Percentiles rank a stretch among this genome's conserved stretches.
phyloP scores from a whole-genome alignment of 2,113 vertebrate genomes.

The Miniopterus natalensis region DNA sequence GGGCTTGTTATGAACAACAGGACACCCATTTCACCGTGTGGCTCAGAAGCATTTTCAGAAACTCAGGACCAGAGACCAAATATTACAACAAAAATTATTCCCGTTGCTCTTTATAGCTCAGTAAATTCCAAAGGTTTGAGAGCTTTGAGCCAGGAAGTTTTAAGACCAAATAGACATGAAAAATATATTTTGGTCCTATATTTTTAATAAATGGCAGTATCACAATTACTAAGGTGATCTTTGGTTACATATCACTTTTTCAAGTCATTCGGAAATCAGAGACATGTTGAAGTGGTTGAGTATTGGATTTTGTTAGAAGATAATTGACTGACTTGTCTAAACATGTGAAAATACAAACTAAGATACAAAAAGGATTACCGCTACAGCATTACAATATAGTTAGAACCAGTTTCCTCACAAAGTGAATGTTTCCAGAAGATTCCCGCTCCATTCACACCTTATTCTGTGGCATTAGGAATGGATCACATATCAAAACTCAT shows the following conservation, averaged over 20 bases:
- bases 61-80: neutral
- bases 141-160: neutral
- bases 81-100: neutral
- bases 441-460: neutral
- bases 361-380: neutral
- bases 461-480: neutral
- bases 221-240: neutral
- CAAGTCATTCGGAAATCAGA: neutral
- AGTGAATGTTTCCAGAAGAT: constrained; percentile 15
- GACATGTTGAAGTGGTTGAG: neutral
- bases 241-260: neutral
- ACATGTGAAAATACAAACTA: neutral
- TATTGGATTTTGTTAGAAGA: constrained; percentile 33
- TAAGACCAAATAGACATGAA: neutral
- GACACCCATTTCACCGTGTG: neutral
- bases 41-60: neutral
- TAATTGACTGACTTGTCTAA: neutral
- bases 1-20: neutral
- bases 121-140: neutral
- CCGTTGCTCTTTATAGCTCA: neutral
- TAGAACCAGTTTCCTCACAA: constrained; percentile 2
- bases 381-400: neutral
- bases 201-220: neutral
- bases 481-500: neutral
- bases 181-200: neutral